These are phyloP conservation scores for Neria commutata DNA, from an alignment of 2,888 invertebrate genomes.

Conservation along the genomic window DNA sequence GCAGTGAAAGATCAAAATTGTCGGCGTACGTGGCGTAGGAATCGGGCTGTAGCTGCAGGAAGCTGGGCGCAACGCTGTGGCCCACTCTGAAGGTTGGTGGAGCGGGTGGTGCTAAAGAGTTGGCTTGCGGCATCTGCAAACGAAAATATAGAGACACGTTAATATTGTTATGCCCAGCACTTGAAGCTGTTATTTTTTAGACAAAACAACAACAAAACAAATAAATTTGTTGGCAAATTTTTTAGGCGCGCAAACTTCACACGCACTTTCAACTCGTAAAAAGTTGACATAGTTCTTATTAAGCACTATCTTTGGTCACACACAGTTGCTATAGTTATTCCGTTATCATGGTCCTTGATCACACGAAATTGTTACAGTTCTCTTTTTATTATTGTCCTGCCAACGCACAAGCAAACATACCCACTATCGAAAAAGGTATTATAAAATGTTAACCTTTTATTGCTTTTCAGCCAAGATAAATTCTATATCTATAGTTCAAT, in stretches of 20 bases:
- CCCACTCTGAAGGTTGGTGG: conserved; percentile 36
- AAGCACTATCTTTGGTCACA: too few relatives aligned
- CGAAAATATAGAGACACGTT: not conserved
- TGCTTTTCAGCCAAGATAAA: too few relatives aligned
- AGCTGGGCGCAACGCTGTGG: conserved; percentile 35
- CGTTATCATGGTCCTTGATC: too few relatives aligned
- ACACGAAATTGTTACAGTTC: too few relatives aligned
- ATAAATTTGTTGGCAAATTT: too few relatives aligned
- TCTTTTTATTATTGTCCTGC: too few relatives aligned
- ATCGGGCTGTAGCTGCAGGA: conserved; percentile 12
- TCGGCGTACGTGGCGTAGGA: conserved; percentile 64
- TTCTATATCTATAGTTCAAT: too few relatives aligned
- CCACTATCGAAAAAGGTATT: too few relatives aligned
- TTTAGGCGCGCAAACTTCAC: too few relatives aligned
- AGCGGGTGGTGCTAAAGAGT: conserved; percentile 20
- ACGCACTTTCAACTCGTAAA: not conserved
- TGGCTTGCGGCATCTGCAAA: conserved; percentile 46
- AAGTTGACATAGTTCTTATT: conserved; percentile 4
- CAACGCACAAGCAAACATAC: too few relatives aligned
- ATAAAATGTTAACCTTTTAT: too few relatives aligned
- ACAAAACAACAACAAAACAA: conserved; percentile 11
- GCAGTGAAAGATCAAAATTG: conserved; percentile 74
- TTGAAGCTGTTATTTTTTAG: not conserved
- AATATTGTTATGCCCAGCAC: not conserved
- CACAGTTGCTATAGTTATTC: too few relatives aligned